Percentiles rank a stretch among this genome's conserved stretches.
Evolutionary conservation across 37 sponge, comb jelly and placozoan species (phyloP).

Genomic region (Crambe crambe): DNA sequence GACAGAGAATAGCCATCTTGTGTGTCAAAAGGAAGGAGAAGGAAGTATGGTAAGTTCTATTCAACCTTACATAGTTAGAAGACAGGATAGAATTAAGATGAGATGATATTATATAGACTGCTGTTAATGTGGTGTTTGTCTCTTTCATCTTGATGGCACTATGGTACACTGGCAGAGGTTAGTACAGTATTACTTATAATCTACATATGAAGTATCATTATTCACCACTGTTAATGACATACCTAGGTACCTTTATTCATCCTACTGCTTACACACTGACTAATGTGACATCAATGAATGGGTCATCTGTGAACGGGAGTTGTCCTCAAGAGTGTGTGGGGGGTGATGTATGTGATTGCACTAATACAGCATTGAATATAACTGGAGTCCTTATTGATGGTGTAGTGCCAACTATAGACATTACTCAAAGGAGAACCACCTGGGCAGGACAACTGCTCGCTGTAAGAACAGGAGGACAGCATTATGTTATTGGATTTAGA

Average conservation of each 20-base stretch:
- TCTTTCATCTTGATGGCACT: background rate
- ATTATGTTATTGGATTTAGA: background rate
- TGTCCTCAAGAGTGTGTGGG: background rate
- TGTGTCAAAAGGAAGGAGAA: no score
- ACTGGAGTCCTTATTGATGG: background rate
- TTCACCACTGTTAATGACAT: no score
- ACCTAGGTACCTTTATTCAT: background rate
- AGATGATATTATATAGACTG: no score
- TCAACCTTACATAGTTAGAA: no score
- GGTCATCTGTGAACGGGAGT: background rate
- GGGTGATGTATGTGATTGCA: background rate
- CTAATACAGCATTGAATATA: background rate
- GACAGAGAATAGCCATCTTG: no score
- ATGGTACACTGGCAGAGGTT: background rate
- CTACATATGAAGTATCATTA: background rate
- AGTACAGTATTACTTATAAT: background rate
- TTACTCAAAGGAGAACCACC: background rate
- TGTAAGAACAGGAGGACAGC: background rate
- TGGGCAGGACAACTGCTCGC: background rate
- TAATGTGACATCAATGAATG: background rate
- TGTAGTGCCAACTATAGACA: background rate
- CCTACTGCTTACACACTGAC: background rate
- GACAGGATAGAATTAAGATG: no score
- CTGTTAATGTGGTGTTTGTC: no score
- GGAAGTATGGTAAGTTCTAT: no score